Evolutionary conservation across 2,888 invertebrate species (phyloP).

Genomic region (Drosophila picticornis): DNA sequence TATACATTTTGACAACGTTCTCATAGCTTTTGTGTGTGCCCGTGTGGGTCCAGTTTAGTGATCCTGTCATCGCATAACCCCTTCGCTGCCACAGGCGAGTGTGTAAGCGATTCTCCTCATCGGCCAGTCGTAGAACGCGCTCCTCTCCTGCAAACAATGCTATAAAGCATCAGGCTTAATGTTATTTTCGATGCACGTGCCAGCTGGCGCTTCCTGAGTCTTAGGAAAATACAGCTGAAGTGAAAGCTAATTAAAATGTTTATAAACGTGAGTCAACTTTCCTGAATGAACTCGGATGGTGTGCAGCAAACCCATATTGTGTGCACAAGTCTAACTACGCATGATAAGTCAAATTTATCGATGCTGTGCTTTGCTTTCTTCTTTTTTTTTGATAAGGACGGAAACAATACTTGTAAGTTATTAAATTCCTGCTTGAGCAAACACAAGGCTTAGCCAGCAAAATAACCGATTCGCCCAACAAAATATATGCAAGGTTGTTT

Average conservation of each 20-base stretch:
- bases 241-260: no score
- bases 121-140: constrained; percentile 5
- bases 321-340: not conserved
- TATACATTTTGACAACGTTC: constrained; percentile 7
- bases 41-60: constrained; percentile 13
- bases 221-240: not conserved
- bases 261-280: not conserved
- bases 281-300: not conserved
- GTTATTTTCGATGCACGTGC: not conserved
- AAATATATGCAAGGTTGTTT: not conserved
- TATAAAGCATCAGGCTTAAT: not conserved
- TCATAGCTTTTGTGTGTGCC: constrained; percentile 9
- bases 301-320: not conserved
- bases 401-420: not conserved
- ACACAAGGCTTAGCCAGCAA: not conserved
- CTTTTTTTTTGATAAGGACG: not conserved
- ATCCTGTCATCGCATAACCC: constrained; percentile 15
- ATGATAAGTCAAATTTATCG: not conserved
- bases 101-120: not conserved
- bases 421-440: not conserved
- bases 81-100: constrained; percentile 3
- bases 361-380: not conserved
- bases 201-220: not conserved
- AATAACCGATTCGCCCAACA: not conserved
- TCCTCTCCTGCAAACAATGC: not conserved